phyloP scores from a whole-genome alignment of 2,113 vertebrate species.

The Acanthochromis polyacanthus region DNA sequence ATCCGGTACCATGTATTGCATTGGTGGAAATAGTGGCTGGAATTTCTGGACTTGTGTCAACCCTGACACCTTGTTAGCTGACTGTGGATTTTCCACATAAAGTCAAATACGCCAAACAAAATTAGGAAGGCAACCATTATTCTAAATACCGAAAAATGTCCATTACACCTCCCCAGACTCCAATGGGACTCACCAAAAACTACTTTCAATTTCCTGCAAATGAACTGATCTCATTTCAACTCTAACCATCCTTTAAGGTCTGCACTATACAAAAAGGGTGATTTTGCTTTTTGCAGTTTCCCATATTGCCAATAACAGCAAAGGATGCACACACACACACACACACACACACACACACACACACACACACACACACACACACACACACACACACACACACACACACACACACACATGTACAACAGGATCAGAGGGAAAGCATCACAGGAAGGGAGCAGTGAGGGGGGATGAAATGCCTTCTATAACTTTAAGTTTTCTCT shows the following conservation, averaged over 20 bases:
- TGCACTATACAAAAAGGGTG: constrained; percentile 2
- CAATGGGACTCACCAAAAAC: background rate
- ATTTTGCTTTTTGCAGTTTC: constrained; percentile 19
- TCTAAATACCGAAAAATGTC: background rate
- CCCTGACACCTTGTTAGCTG: background rate
- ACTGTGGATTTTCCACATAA: background rate
- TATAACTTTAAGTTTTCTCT: constrained; percentile 46
- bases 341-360: no score
- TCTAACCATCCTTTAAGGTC: background rate
- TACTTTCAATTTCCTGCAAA: background rate
- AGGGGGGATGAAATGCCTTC: constrained; percentile 20
- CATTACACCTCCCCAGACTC: background rate
- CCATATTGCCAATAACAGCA: constrained; percentile 33
- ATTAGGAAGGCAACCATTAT: background rate
- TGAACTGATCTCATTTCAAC: constrained; percentile 8
- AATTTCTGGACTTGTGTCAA: no score
- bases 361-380: no score
- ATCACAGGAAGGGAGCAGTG: constrained; percentile 55
- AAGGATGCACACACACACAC: background rate
- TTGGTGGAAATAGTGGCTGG: no score
- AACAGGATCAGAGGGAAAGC: constrained; percentile 44
- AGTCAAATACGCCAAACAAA: background rate
- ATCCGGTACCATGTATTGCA: no score
- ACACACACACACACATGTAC: constrained; percentile 12
- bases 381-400: constrained; percentile 13